Evolutionary conservation across 2,797 vertebrate genomes (phyloP), one percentile per base, ranked within the genome.

Genomic region (Astyanax mexicanus): DNA sequence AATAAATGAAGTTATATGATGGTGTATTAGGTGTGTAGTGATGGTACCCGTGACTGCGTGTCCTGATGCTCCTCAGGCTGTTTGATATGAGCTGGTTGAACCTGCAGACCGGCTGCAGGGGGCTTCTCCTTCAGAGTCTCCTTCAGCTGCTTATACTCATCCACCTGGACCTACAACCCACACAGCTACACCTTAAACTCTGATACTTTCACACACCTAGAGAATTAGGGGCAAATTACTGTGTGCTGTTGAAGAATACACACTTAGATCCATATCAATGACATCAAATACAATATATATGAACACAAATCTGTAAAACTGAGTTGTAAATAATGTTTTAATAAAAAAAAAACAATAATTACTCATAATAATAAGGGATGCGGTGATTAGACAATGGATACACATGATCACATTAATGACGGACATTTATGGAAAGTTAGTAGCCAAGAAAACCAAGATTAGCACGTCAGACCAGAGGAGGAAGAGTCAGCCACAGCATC

Each of bases 71-170:
- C 78, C 58, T 87, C 13, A 38, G 7, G 13, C 1, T 67, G 49
- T 77, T 8, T 84, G 65, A n/a, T 35, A 45, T 75, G 78, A 47
- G 85, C 65, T 84, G 10, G 67, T 6, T 77, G 85, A 0, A 3
- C 66, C 15, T 79, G 80, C 49, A 23, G 49, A 23, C 2, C 67
- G 72, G 85, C 25, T 64, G 68, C 15, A 19, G 44, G 11, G 17
- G 4, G 64, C 77, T 47, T 92, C 84, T 84, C 93, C 80, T 95
- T 92, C 40, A 96, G 88, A 0, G 94, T 93, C 1, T 97, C 95
- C 87, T 95, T 97, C 81, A 98, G 80, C 76, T 96, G 94, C 80
- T 95, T 96, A 87, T 94, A 98, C 84, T 97, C 94, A 75, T 96
- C 93, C 78, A 99, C 94, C 89, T 99, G 97, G 76, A 91, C 91